phyloP scores from a whole-genome alignment of 2,113 vertebrate species.

The Plecotus auritus region DNA sequence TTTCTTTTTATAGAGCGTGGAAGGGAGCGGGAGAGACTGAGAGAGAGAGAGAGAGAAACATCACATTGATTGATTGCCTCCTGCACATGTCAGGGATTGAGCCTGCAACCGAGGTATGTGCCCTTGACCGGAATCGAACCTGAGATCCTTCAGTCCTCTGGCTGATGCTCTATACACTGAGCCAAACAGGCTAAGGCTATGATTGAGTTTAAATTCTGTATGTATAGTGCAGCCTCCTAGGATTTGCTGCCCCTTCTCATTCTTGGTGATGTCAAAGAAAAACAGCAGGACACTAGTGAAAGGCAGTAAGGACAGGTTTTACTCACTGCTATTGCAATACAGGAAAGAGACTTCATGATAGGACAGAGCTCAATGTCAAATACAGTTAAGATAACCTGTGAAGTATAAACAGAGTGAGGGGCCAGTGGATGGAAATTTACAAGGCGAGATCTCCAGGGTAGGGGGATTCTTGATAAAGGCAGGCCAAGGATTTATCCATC shows the following conservation, averaged over 20 bases:
- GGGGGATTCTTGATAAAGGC: neutral
- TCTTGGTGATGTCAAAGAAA: neutral
- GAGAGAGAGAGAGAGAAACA: no score
- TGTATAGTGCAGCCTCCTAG: neutral
- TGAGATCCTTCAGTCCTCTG: no score
- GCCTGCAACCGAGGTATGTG: no score
- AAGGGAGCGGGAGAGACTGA: no score
- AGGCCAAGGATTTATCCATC: neutral
- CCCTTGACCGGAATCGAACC: no score
- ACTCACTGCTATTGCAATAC: neutral
- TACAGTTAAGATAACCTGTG: neutral
- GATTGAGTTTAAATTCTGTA: neutral
- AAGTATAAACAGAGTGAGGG: neutral
- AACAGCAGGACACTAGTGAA: neutral
- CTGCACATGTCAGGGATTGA: no score
- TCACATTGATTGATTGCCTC: no score
- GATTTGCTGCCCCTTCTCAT: neutral
- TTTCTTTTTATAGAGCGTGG: no score
- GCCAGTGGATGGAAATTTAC: neutral
- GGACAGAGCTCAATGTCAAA: neutral
- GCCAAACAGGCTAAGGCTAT: no score
- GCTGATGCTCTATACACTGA: no score
- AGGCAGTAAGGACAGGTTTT: neutral
- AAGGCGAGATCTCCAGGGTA: neutral
- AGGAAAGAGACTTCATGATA: neutral